phyloP scores from a whole-genome alignment of 2,888 invertebrate genomes.

The Schizaphis graminum region DNA sequence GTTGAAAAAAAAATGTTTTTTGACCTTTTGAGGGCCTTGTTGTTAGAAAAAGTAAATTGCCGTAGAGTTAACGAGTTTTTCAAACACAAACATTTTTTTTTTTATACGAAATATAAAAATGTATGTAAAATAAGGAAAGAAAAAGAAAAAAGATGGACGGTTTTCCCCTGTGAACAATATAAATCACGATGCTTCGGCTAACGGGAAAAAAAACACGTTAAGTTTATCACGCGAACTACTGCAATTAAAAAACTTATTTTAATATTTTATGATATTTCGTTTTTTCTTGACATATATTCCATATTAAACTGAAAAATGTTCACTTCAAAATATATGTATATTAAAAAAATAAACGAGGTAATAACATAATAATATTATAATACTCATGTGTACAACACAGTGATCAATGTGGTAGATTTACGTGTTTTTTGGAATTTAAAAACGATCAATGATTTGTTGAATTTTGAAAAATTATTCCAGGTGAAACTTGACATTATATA shows the following conservation, averaged over 20 bases:
- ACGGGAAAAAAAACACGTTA: conserved; percentile 19
- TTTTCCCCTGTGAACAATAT: conserved; percentile 38
- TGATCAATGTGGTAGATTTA: neutral
- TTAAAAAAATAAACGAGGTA: neutral
- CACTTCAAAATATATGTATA: neutral
- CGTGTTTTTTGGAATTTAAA: neutral
- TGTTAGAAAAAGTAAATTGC: conserved; percentile 47
- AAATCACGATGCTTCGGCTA: conserved; percentile 47
- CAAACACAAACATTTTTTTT: conserved; percentile 38
- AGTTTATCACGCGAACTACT: conserved; percentile 49
- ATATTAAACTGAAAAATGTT: neutral
- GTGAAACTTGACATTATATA: neutral
- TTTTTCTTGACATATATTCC: conserved; percentile 4
- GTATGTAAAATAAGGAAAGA: conserved; percentile 32
- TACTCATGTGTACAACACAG: neutral
- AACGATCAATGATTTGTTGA: neutral
- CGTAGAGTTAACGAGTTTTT: conserved; percentile 52
- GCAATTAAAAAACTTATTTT: conserved; percentile 52
- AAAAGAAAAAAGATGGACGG: conserved; percentile 42
- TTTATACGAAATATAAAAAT: conserved; percentile 42
- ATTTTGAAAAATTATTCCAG: neutral
- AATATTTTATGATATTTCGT: conserved; percentile 54
- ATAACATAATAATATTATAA: neutral
- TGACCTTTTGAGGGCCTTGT: conserved; percentile 15
- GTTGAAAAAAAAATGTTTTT: neutral